Percentiles rank a stretch among this genome's conserved stretches.
Conservation (phyloP, 2,888 invertebrate species). For the Lasioglossum vierecki region DNA sequence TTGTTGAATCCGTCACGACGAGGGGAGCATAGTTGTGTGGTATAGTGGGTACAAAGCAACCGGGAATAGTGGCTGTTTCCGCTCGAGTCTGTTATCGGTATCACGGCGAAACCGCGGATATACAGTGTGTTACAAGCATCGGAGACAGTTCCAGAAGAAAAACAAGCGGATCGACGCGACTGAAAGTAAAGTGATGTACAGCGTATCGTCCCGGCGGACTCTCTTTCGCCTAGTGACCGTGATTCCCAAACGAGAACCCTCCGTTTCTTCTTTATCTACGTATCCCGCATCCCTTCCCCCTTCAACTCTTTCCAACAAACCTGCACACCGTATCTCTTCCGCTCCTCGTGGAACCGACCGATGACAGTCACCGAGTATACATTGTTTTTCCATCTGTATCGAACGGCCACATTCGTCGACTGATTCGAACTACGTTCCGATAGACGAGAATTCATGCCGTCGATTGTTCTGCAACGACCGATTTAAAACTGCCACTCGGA, state of each 20-base stretch:
- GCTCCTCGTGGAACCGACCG: not conserved
- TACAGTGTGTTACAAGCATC: not conserved
- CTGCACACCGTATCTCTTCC: not conserved
- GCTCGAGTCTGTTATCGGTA: slow-evolving; percentile 27
- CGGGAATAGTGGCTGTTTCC: slow-evolving; percentile 11
- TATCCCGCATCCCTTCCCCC: not conserved
- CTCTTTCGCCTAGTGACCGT: not conserved
- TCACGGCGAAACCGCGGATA: slow-evolving; percentile 9
- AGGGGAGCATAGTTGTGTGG: not conserved
- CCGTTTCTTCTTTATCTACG: not conserved
- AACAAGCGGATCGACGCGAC: slow-evolving; percentile 9
- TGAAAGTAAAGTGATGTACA: slow-evolving; percentile 14
- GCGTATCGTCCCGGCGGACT: not conserved
- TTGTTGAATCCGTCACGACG: not conserved
- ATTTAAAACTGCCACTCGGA: not conserved
- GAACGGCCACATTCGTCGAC: not conserved
- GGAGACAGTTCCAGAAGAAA: slow-evolving; percentile 19
- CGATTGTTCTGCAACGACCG: not conserved
- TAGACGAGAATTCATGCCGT: not conserved
- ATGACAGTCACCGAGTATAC: not conserved
- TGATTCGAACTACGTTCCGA: not conserved
- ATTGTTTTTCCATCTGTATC: not conserved
- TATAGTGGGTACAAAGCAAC: not conserved
- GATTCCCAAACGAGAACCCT: not conserved
- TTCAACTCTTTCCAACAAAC: not conserved